phyloP scores from a whole-genome alignment of 2,888 invertebrate genomes.

The Apoderus coryli region DNA sequence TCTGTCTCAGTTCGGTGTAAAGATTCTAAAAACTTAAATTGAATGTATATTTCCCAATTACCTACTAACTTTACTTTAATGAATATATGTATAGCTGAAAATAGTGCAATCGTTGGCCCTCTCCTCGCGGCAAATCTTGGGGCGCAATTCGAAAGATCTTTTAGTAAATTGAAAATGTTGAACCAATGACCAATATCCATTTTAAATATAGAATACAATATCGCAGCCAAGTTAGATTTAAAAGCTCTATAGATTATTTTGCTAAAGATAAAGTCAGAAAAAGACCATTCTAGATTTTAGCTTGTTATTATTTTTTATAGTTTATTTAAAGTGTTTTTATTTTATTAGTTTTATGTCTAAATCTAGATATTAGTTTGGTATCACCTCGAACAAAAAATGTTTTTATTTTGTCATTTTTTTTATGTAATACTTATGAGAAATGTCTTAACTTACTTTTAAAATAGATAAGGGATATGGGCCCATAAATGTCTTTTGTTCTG shows the following conservation, averaged over 20 bases:
- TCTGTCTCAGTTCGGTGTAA: no score
- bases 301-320: slow-evolving; percentile 1
- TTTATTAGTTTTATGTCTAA: not conserved
- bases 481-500: slow-evolving; percentile 2
- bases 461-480: slow-evolving; percentile 1
- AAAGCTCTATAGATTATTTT: slow-evolving; percentile 1
- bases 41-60: no score
- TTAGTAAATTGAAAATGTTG: slow-evolving; percentile 3
- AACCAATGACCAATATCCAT: not conserved
- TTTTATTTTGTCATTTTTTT: not conserved
- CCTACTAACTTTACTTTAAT: no score
- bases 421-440: slow-evolving; percentile 1
- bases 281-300: slow-evolving; percentile 3
- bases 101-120: no score
- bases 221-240: slow-evolving; percentile 3
- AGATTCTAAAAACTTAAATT: no score
- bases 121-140: no score
- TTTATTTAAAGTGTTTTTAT: slow-evolving; percentile 2
- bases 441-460: slow-evolving; percentile 2
- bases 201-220: slow-evolving; percentile 3
- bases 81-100: no score
- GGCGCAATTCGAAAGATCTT: slow-evolving; percentile 2
- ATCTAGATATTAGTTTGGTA: not conserved
- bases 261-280: slow-evolving; percentile 1
- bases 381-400: not conserved